These are phyloP conservation scores for Adelosebastes latens DNA, from an alignment of 2,797 vertebrate species.

Conservation along the genomic window DNA sequence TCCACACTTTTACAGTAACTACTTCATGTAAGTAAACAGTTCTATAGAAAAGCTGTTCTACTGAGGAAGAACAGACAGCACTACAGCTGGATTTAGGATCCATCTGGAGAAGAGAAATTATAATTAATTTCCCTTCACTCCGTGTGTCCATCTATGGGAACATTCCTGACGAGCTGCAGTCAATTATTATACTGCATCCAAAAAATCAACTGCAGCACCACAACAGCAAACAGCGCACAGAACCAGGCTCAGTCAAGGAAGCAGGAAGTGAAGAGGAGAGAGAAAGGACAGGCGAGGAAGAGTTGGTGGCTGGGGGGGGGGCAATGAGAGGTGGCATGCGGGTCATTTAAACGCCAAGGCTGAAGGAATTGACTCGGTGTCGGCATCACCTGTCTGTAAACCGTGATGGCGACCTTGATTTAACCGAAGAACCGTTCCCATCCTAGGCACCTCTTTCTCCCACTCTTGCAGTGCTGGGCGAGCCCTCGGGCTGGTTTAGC, in stretches of 20 bases:
- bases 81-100: slow-evolving; percentile 10
- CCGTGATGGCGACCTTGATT: slow-evolving; percentile 63
- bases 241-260: slow-evolving; percentile 59
- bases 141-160: slow-evolving; percentile 49
- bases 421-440: slow-evolving; percentile 56
- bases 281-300: slow-evolving; percentile 59
- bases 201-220: slow-evolving; percentile 60
- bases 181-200: slow-evolving; percentile 37
- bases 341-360: slow-evolving; percentile 90
- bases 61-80: neutral
- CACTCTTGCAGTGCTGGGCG: slow-evolving; percentile 14
- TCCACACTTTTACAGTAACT: neutral
- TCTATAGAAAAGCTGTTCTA: neutral
- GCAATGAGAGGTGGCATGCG: slow-evolving; percentile 84
- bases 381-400: slow-evolving; percentile 76
- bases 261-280: slow-evolving; percentile 57
- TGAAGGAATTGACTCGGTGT: slow-evolving; percentile 80
- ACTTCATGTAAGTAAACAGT: neutral
- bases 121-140: neutral
- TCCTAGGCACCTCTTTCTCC: slow-evolving; percentile 37
- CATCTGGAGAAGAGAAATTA: neutral
- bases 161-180: slow-evolving; percentile 54
- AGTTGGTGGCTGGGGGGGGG: slow-evolving; percentile 22
- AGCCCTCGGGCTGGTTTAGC: slow-evolving; percentile 29
- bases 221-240: slow-evolving; percentile 61